Conservation (phyloP, 2,888 invertebrate species). For the Ophion ellenae region DNA sequence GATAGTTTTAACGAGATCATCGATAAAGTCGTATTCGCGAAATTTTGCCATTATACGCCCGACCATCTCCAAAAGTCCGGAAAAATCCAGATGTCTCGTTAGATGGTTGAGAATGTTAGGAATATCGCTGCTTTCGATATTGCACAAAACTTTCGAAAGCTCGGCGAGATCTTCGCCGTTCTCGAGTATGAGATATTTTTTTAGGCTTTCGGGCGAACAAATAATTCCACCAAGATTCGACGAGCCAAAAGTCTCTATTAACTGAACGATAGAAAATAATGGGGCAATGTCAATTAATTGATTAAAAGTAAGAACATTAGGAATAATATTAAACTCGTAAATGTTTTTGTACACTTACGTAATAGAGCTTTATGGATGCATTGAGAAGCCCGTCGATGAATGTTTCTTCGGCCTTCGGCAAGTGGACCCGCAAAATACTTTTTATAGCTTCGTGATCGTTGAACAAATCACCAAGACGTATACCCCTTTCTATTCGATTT, state of each 20-base stretch:
- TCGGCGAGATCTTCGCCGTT: conserved; percentile 73
- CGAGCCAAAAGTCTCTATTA: conserved; percentile 78
- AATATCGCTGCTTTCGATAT: conserved; percentile 81
- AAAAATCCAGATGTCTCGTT: conserved; percentile 84
- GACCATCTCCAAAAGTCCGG: conserved; percentile 85
- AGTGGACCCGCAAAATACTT: conserved; percentile 80
- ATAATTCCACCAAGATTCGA: conserved; percentile 76
- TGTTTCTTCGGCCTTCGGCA: conserved; percentile 81
- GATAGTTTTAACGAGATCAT: conserved; percentile 83
- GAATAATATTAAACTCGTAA: neutral
- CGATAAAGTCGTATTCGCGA: conserved; percentile 84
- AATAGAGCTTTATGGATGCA: conserved; percentile 85
- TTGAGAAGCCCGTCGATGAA: conserved; percentile 84
- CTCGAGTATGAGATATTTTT: conserved; percentile 75
- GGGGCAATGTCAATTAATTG: neutral
- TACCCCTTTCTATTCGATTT: conserved; percentile 84
- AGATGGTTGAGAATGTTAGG: conserved; percentile 84
- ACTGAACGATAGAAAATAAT: conserved; percentile 76
- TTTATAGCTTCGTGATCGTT: conserved; percentile 83
- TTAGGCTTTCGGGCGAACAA: conserved; percentile 76
- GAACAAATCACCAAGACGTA: conserved; percentile 85
- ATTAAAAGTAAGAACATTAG: neutral
- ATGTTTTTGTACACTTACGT: conserved; percentile 83
- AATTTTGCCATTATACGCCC: conserved; percentile 83
- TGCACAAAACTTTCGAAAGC: conserved; percentile 84